A percentile compares a stretch with the other conserved stretches of the same genome.
phyloP scores from a whole-genome alignment of 2,113 vertebrate species.

The Poeciliopsis prolifica region DNA sequence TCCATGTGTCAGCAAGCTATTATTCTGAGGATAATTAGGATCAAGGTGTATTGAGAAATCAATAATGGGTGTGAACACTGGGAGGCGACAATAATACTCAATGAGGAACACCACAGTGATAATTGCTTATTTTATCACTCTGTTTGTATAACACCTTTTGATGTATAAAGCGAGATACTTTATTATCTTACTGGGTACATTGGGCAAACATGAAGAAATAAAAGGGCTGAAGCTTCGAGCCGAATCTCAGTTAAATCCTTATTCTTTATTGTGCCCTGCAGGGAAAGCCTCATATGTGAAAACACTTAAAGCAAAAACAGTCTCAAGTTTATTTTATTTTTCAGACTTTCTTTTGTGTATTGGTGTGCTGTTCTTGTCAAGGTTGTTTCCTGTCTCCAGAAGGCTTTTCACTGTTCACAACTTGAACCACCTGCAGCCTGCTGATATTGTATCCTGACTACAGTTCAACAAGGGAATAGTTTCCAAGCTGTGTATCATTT shows the following conservation, averaged over 20 bases:
- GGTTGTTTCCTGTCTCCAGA: conserved; percentile 4
- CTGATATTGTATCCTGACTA: conserved; percentile 39
- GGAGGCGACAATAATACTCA: conserved; percentile 56
- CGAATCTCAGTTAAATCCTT: conserved; percentile 7
- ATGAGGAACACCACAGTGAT: conserved; percentile 58
- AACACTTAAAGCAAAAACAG: conserved; percentile 13
- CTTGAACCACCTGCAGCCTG: conserved; percentile 40
- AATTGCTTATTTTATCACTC: conserved; percentile 67
- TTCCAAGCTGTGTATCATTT: conserved; percentile 47
- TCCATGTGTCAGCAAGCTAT: conserved; percentile 60
- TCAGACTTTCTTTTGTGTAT: conserved; percentile 26
- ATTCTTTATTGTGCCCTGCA: background rate
- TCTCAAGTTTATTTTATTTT: background rate
- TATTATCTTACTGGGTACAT: conserved; percentile 25
- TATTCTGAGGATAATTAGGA: conserved; percentile 71
- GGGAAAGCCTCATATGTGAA: conserved; percentile 19
- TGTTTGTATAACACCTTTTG: conserved; percentile 27
- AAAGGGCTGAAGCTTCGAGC: conserved; percentile 12
- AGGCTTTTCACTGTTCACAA: conserved; percentile 47
- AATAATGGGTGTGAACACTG: conserved; percentile 29
- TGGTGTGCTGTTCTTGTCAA: conserved; percentile 28
- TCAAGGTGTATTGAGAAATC: conserved; percentile 64
- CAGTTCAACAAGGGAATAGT: conserved; percentile 31
- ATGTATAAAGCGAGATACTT: conserved; percentile 25
- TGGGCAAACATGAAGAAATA: background rate